Base-by-base conservation (phyloP, 2,888 invertebrate genomes). In the Podabrus alpinus region DNA sequence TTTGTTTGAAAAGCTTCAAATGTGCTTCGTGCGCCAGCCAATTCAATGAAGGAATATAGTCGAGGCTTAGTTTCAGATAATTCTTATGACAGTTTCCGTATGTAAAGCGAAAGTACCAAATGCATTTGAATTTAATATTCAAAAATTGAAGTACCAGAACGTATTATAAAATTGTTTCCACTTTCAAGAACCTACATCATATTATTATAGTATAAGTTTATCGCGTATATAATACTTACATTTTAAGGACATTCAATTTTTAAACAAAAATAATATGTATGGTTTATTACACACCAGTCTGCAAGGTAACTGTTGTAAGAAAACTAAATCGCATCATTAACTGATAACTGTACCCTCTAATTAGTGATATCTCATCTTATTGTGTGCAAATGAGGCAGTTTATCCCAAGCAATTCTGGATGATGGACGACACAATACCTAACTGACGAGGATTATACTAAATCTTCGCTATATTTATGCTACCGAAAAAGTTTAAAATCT, bases 301-400 rank as follows among this genome's bases (percentile, higher is more conserved):
- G 73, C 74, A 70, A 78, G 75, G 68, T 77, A 77, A 75, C 74
- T 16, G 74, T 75, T 77, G 76, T 74, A 78, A 79, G 79, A 81
- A 80, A 78, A 78, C 76, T 74, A 72, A 75, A 74, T 75, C 75
- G 81, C 82, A 82, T 83, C 83, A 83, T 84, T 84, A 84, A 83
- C 83, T 81, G 83, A 78, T 83, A 84, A 83, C 84, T 83, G 83
- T 83, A 83, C 82, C 83, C 82, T 80, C 81, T 84, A 84, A 84
- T 84, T 84, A 84, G 81, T 82, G 82, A 83, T 81, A 80, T 82
- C 81, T 78, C 78, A 70, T 81, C 74, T 82, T 79, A 84, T 84
- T 84, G 84, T 84, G 84, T 84, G 84, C 82, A 84, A 84, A 84
- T 83, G 83, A 83, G 80, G 81, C 79, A 75, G 80, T 74, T 72